Conservation (phyloP, 2,888 invertebrate species). For the Noctua comes region DNA sequence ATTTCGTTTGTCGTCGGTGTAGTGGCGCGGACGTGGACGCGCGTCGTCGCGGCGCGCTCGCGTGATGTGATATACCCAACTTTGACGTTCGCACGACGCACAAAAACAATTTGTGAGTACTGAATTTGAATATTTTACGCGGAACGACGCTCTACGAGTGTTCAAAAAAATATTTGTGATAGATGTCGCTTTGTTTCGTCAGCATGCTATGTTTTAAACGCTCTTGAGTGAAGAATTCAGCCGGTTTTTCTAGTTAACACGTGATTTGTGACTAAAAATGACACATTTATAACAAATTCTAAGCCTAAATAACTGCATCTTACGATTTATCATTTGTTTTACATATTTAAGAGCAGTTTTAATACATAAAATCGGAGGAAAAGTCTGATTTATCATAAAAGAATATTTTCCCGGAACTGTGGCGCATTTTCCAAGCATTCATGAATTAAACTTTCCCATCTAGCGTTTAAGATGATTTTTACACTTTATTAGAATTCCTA, state of each 20-base stretch:
- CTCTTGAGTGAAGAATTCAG: conserved; percentile 22
- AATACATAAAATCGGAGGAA: conserved; percentile 14
- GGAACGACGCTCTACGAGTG: conserved; percentile 60
- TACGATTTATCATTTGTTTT: not conserved
- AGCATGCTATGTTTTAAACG: conserved; percentile 41
- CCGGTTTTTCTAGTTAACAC: conserved; percentile 40
- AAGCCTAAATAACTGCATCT: not conserved
- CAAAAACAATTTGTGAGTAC: conserved; percentile 84
- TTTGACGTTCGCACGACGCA: conserved; percentile 81
- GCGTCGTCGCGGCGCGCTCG: conserved; percentile 78
- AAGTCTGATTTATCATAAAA: not conserved
- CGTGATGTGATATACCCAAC: conserved; percentile 77
- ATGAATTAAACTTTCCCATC: conserved; percentile 14
- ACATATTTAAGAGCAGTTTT: conserved; percentile 14
- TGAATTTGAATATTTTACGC: conserved; percentile 79
- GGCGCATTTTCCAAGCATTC: conserved; percentile 26
- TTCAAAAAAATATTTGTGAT: conserved; percentile 60
- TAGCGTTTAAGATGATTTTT: not conserved
- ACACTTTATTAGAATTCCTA: not conserved
- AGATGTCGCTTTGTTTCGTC: conserved; percentile 42
- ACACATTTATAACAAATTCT: conserved; percentile 3
- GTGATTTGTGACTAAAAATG: conserved; percentile 36
- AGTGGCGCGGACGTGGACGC: conserved; percentile 79
- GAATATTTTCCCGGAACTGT: conserved; percentile 25
- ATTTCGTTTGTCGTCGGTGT: conserved; percentile 78